Base-by-base conservation (phyloP, 2,888 invertebrate genomes). In the Heliconius aoede region DNA sequence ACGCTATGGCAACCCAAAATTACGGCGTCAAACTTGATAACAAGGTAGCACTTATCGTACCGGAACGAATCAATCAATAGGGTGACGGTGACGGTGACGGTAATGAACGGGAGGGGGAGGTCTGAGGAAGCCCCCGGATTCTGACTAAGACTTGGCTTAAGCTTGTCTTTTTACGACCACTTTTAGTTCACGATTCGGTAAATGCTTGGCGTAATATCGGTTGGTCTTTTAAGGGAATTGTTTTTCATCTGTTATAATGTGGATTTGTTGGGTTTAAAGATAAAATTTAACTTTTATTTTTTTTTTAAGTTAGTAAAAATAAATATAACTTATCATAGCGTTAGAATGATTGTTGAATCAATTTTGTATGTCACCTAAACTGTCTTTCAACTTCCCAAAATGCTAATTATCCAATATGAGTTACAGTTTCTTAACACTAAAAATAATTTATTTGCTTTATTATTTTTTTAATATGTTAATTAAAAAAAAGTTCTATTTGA, bases 31-130 rank as follows among this genome's bases (percentile, higher is more conserved):
- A 76, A 79, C 84, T 85, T 88, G 89, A 89, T 89, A 89, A 89
- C 88, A 86, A 86, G 87, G 86, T 86, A 86, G 85, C 89, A 88
- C 89, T 90, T 89, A 89, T 87, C 89, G 89, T 86, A 85, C 82
- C 83, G 82, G 85, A 84, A 85, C 81, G 86, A 90, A 90, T 89
- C 89, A 89, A 90, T 90, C 89, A 89, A 88, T 86, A 81, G 83
- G 81, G 84, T 76, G 82, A 77, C 78, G 81, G 84, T 76, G 82
- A 77, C 18, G 81, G 84, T 76, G 82, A 77, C 78, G 82, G 80
- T 89, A 89, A 89, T 89, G 89, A 88, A 72, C 87, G 82, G 83
- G 81, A 78, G 82, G 84, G 81, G 79, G 79, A 81, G 79, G 83
- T 65, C 80, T 81, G 78, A 78, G 80, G 79, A 77, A 82, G 81